Evolutionary conservation across 2,888 invertebrate species (phyloP).

Genomic region (Pseudolycoriella hygida): DNA sequence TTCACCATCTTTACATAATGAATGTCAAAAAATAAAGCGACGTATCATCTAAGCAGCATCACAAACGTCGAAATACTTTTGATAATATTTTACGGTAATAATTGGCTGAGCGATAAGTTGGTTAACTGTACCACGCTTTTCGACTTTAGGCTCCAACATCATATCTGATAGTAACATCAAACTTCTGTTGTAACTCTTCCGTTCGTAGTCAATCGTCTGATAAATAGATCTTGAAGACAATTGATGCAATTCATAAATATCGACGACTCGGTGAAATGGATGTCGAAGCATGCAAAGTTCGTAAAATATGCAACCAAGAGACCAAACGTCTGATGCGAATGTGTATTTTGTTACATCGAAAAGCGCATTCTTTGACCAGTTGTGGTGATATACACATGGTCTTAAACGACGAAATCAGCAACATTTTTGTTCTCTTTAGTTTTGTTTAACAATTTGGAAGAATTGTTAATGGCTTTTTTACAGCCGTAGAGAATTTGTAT

Average conservation of each 20-base stretch:
- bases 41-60: no score
- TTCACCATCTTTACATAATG: no score
- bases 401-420: no score
- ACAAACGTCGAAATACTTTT: background rate
- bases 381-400: no score
- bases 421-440: no score
- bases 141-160: background rate
- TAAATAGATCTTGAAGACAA: background rate
- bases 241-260: background rate
- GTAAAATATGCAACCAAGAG: slow-evolving; percentile 44
- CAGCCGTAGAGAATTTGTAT: no score
- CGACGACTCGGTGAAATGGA: slow-evolving; percentile 6
- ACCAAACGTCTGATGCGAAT: slow-evolving; percentile 48
- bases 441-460: no score
- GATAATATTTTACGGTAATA: background rate
- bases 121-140: background rate
- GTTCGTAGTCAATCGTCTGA: background rate
- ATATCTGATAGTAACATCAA: background rate
- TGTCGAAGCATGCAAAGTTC: slow-evolving; percentile 28
- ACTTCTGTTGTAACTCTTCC: background rate
- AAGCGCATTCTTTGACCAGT: slow-evolving; percentile 40
- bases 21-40: no score
- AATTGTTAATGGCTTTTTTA: no score
- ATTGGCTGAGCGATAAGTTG: background rate
- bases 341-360: slow-evolving; percentile 36